Base-by-base conservation (phyloP, 1,140 invertebrate species). In the Vollenhovia emeryi region DNA sequence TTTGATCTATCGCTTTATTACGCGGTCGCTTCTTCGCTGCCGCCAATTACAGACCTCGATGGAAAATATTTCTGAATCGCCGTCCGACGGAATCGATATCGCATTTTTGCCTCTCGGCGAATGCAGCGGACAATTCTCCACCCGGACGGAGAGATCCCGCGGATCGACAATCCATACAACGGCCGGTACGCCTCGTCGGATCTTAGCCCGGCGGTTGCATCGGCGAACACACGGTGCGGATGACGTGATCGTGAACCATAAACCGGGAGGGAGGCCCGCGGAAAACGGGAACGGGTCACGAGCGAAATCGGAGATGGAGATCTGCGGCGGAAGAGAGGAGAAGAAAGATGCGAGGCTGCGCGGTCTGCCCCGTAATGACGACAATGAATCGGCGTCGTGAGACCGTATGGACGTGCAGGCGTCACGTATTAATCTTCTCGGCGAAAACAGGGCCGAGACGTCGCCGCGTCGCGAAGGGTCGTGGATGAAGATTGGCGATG, bases 381-480 rank as follows among this genome's bases (percentile, higher is more conserved):
- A 64, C 57, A 66, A 66, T 62, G 74, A 85, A 40, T 79, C 57
- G 76, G 21, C 59, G 62, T 66, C 62, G 21, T 18, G 36, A 45
- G 50, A 45, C 24, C 15, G 40, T 76, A 59, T 48, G 40, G 69
- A 45, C n/a, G n/a, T 45, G 30, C 60, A 59, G 50, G 50, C 68
- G 83, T 74, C 83, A 52, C 71, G 84, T 62, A 86, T 86, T 79
- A 79, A 87, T 86, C 73, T 76, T 40, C 11, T 13, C 5, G 62
- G 52, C 30, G 73, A 69, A 75, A 78, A 68, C 33, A 45, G 50
- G 48, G 13, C 27, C 52, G 69, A 85, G 59, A 45, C 43, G 9
- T 27, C n/a, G n/a, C n/a, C n/a, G n/a, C n/a, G 33, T 2, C 36
- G n/a, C 11, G 18, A 36, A 66, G 21, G 13, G 36, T 45, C 57